Conservation (phyloP, 2,797 vertebrate genomes). For the Erithacus rubecula region DNA sequence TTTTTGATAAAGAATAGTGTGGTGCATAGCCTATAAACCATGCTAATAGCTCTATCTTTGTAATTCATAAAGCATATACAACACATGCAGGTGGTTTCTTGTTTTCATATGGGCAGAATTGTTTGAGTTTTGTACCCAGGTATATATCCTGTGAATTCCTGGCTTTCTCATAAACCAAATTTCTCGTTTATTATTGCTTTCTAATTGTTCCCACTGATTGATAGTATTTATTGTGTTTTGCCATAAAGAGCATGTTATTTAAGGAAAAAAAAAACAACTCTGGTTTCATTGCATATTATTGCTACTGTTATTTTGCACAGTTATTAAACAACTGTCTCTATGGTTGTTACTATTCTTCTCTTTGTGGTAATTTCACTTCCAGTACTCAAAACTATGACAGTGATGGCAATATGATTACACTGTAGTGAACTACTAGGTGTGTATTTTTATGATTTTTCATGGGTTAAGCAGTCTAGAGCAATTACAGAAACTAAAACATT, state of each 20-base stretch:
- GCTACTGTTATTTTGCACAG: background rate
- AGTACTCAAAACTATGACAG: background rate
- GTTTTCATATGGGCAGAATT: background rate
- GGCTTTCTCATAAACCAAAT: background rate
- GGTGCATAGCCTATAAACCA: slow-evolving; percentile 5
- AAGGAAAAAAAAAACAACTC: background rate
- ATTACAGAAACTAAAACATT: background rate
- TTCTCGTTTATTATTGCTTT: background rate
- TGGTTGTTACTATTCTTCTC: background rate
- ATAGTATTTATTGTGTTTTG: background rate
- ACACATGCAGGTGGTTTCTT: background rate
- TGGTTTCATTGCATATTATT: background rate
- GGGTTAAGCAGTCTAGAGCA: background rate
- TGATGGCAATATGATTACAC: background rate
- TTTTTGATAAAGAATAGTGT: slow-evolving; percentile 32
- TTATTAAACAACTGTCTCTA: background rate
- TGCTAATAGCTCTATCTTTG: background rate
- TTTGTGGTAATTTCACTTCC: background rate
- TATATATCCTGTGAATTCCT: background rate
- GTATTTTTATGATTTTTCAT: background rate
- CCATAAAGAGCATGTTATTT: background rate
- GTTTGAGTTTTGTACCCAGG: background rate
- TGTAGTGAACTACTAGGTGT: background rate
- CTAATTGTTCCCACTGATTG: background rate
- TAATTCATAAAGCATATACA: background rate